A percentile compares a stretch with the other conserved stretches of the same genome.
These are phyloP conservation scores for Aphrophora alni DNA, from an alignment of 2,888 invertebrate genomes.

Conservation along the genomic window DNA sequence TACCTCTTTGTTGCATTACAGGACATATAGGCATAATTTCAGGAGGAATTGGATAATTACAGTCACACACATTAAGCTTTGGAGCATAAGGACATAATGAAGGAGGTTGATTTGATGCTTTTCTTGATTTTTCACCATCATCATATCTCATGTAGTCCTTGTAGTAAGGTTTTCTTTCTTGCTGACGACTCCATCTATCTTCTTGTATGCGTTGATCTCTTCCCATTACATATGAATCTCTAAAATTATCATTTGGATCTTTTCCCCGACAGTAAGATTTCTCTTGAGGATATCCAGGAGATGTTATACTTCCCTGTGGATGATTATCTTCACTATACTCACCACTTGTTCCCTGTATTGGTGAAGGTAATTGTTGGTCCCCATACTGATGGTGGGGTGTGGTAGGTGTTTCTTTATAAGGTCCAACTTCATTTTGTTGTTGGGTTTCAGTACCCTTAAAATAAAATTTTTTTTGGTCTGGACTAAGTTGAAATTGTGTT, in stretches of 20 bases:
- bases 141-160: not conserved
- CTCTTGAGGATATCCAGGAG: not conserved
- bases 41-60: not conserved
- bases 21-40: not conserved
- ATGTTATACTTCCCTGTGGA: no score
- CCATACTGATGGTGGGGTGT: not conserved
- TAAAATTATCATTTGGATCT: not conserved
- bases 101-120: not conserved
- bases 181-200: not conserved
- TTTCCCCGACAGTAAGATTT: not conserved
- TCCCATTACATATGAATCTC: not conserved
- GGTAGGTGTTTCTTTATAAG: not conserved
- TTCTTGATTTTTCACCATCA: not conserved
- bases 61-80: slow-evolving; percentile 2
- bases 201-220: not conserved
- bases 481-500: slow-evolving; percentile 51
- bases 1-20: not conserved
- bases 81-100: not conserved
- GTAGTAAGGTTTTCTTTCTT: not conserved
- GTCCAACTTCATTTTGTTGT: not conserved
- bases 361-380: not conserved
- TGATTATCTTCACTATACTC: not conserved
- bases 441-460: slow-evolving; percentile 23
- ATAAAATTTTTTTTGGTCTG: slow-evolving; percentile 21
- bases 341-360: no score